Percentiles rank a stretch among this genome's conserved stretches.
These are phyloP conservation scores for Silurus asotus DNA, from an alignment of 2,113 vertebrate genomes.

Conservation along the genomic window DNA sequence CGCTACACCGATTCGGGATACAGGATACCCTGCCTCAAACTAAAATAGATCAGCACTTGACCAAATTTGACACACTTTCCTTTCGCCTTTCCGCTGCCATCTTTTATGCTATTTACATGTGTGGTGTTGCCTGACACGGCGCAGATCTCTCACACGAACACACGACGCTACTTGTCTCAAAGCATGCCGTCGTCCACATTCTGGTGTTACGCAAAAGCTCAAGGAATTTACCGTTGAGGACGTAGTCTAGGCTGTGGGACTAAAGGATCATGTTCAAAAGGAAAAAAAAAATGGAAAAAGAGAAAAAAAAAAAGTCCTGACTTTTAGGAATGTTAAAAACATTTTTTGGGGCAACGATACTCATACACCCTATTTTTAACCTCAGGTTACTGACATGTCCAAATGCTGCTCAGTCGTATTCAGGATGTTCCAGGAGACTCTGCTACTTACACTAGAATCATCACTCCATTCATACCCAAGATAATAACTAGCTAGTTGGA, in stretches of 20 bases:
- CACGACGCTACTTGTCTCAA: background rate
- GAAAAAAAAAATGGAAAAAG: background rate
- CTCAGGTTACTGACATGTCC: conserved; percentile 47
- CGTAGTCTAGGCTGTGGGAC: background rate
- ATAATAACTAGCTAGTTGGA: background rate
- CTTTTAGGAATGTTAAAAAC: background rate
- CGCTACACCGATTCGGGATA: background rate
- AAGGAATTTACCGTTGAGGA: background rate
- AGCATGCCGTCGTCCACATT: background rate
- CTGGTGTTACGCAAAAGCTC: background rate
- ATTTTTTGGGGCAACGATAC: background rate
- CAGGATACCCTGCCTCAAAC: background rate
- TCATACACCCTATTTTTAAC: conserved; percentile 53
- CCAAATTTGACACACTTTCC: background rate
- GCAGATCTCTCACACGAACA: background rate
- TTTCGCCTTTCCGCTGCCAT: background rate
- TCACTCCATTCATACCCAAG: background rate
- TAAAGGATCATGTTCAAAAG: background rate
- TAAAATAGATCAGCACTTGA: background rate
- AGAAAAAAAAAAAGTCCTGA: background rate
- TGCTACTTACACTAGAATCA: background rate
- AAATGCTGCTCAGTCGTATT: conserved; percentile 39
- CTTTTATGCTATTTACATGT: background rate
- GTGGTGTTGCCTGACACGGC: background rate
- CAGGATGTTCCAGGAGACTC: conserved; percentile 14